phyloP scores from a whole-genome alignment of 1,140 invertebrate species.

The Cotesia typhae region DNA sequence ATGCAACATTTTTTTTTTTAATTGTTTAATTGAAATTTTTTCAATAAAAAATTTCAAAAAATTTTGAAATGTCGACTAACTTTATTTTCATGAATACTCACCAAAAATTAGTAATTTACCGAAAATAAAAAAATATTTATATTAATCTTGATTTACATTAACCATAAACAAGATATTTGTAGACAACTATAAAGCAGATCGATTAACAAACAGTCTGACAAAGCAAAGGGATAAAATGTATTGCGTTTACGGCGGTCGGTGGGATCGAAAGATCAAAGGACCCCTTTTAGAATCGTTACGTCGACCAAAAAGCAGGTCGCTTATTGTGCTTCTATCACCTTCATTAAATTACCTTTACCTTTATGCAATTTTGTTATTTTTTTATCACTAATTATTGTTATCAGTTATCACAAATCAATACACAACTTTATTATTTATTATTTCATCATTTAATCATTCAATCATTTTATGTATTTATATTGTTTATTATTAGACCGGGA shows the following conservation, averaged over 20 bases:
- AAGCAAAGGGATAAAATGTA: conserved; percentile 36
- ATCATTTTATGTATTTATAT: too few relatives aligned
- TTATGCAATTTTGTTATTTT: conserved; percentile 3
- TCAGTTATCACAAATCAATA: too few relatives aligned
- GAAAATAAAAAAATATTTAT: too few relatives aligned
- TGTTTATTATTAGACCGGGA: too few relatives aligned
- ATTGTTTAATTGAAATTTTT: too few relatives aligned
- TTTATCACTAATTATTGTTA: not conserved
- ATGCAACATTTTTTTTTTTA: too few relatives aligned
- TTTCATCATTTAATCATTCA: too few relatives aligned
- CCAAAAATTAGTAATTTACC: too few relatives aligned
- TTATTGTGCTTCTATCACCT: conserved; percentile 13
- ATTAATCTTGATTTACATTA: not conserved
- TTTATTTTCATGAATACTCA: too few relatives aligned
- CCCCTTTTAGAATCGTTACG: conserved; percentile 39
- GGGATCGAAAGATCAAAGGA: conserved; percentile 48
- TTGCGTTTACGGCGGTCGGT: conserved; percentile 35
- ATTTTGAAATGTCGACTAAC: too few relatives aligned
- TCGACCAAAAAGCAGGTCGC: conserved; percentile 31
- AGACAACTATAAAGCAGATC: not conserved
- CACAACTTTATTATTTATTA: too few relatives aligned
- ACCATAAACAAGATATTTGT: conserved; percentile 4
- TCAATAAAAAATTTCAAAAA: too few relatives aligned
- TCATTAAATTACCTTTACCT: not conserved
- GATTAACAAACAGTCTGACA: conserved; percentile 9